phyloP scores from a whole-genome alignment of 2,888 invertebrate genomes.

The Brassicogethes aeneus region DNA sequence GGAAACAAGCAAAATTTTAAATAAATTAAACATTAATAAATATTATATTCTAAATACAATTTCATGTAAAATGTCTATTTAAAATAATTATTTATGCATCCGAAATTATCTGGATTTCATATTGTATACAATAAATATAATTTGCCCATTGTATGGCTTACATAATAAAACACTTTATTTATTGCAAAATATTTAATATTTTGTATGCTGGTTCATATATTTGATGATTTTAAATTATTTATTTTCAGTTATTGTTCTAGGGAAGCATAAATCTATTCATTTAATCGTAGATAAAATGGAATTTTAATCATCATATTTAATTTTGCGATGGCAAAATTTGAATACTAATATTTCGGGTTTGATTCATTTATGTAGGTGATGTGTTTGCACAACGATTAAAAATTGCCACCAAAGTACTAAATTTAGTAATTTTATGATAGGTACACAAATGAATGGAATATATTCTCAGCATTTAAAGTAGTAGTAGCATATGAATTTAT shows the following conservation, averaged over 20 bases:
- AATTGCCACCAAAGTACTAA: too few species aligned
- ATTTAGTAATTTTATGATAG: too few species aligned
- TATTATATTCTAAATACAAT: neutral
- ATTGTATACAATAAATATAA: conserved; percentile 1
- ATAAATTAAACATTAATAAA: neutral
- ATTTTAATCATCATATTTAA: conserved; percentile 3
- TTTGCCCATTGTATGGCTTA: neutral
- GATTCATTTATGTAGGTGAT: too few species aligned
- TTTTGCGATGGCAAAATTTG: conserved; percentile 1
- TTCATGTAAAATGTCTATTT: neutral
- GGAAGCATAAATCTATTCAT: neutral
- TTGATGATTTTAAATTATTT: conserved; percentile 1
- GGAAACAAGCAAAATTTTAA: too few species aligned
- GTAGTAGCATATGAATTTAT: too few species aligned
- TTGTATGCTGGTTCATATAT: neutral
- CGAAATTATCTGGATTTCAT: neutral
- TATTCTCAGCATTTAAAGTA: too few species aligned
- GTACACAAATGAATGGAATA: too few species aligned
- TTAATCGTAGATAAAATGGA: neutral
- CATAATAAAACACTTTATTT: neutral
- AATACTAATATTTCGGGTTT: neutral
- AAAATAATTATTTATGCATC: neutral
- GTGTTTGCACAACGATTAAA: too few species aligned
- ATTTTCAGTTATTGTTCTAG: conserved; percentile 1
- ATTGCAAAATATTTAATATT: conserved; percentile 1